Evolutionary conservation across 2,113 vertebrate genomes (phyloP).

Genomic region (Semnornis frantzii): DNA sequence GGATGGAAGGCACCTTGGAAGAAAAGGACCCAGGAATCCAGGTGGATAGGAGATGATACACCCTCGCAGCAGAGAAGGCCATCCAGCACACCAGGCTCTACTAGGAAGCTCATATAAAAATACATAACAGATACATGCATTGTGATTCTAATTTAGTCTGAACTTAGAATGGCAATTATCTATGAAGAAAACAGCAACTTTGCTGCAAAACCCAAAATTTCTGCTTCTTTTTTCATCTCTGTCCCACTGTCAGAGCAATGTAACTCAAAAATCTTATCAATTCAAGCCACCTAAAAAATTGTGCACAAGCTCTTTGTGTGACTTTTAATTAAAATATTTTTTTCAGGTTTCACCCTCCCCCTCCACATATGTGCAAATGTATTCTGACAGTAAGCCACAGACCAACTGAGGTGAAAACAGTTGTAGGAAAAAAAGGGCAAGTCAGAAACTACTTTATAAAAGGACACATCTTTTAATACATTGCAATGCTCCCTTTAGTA

Average conservation of each 20-base stretch:
- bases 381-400: conserved; percentile 26
- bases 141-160: background rate
- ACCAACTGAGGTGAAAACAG: conserved; percentile 15
- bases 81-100: background rate
- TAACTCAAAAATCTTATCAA: background rate
- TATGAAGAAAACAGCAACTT: background rate
- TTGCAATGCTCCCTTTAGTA: conserved; percentile 15
- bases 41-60: background rate
- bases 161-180: background rate
- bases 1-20: background rate
- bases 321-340: conserved; percentile 50
- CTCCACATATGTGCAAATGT: background rate
- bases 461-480: background rate
- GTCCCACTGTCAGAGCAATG: background rate
- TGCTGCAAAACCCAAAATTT: background rate
- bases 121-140: background rate
- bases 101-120: background rate
- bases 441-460: conserved; percentile 25
- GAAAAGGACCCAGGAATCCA: background rate
- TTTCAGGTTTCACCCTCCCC: conserved; percentile 37
- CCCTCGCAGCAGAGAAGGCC: background rate
- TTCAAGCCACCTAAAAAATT: conserved; percentile 6
- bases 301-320: background rate
- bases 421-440: background rate
- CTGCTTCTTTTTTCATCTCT: background rate